Base-by-base conservation (phyloP, 1,140 invertebrate genomes). In the Rhyacophila brunnea region DNA sequence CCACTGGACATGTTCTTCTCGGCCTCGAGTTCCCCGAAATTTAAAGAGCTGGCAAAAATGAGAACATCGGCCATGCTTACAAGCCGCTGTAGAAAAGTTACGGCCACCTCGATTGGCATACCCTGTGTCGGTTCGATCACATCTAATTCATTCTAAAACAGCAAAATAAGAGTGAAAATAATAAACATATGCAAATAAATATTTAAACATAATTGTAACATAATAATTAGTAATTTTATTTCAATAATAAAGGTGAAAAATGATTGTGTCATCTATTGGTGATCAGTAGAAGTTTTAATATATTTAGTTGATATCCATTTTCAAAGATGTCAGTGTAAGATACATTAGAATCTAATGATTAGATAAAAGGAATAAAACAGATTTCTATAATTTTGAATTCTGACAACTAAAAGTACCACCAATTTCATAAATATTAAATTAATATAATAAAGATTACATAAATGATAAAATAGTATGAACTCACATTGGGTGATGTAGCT, bases 1-100 rank as follows among this genome's bases (percentile, higher is more conserved):
- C 98, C 98, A 69, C 91, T 93, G n/a, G 96, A 96, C 96, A 99
- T 99, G 71, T 98, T 99, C 79, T 99, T 99, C 74, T 99, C 98
- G 0, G 95, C 92, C 78, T 99, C 98, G 28, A 99, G 78, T 79
- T 99, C 97, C 49, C 90, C 91, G 72, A 99, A 98, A 80, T 96
- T 99, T 34, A 97, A 83, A 6, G 94, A 95, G 68, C 93, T 96
- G 46, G 96, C 95, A 81, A 99, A 99, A 60, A 99, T 95, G 36
- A 99, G 83, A 14, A 99, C 93, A 73, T 99, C 98, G 1, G 96
- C 95, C 89, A 99, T 93, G 73, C 96, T 96, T 56, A 98, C 96
- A 59, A 99, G 85, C 51, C 97, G 84, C 73, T 98, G 95, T 6
- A 99, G 83, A 74, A 99, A 97, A 11, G 93, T 93, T 13, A 98